Evolutionary conservation across 2,888 invertebrate genomes (phyloP).

Genomic region (Oxyscelio sp.): DNA sequence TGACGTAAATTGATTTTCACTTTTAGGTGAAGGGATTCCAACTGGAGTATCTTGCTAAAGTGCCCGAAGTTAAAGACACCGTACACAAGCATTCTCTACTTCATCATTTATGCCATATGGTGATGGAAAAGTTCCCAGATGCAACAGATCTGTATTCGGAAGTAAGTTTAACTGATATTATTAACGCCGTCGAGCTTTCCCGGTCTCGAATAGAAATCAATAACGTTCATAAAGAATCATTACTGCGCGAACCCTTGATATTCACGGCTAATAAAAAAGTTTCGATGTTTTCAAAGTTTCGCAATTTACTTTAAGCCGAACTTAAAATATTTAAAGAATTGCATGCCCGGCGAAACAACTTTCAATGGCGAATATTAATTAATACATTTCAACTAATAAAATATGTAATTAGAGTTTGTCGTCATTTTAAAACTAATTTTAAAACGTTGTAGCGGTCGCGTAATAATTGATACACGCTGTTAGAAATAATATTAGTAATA

Average conservation of each 20-base stretch:
- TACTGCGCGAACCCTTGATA: slow-evolving; percentile 2
- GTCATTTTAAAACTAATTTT: too few relatives aligned
- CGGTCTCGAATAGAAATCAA: slow-evolving; percentile 12
- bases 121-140: slow-evolving; percentile 98
- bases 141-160: slow-evolving; percentile 99
- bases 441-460: too few relatives aligned
- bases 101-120: slow-evolving; percentile 99
- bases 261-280: too few relatives aligned
- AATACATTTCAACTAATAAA: too few relatives aligned
- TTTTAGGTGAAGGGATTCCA: slow-evolving; percentile 97
- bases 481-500: too few relatives aligned
- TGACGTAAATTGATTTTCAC: slow-evolving; percentile 30
- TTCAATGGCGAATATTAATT: too few relatives aligned
- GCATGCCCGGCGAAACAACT: too few relatives aligned
- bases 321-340: too few relatives aligned
- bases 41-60: slow-evolving; percentile 98
- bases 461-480: too few relatives aligned
- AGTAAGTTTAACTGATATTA: slow-evolving; percentile 89
- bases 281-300: too few relatives aligned
- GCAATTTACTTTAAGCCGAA: too few relatives aligned
- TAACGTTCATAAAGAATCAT: slow-evolving; percentile 20
- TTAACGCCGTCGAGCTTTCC: slow-evolving; percentile 24
- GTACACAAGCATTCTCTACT: slow-evolving; percentile 99
- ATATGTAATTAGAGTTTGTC: too few relatives aligned
- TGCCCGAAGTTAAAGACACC: slow-evolving; percentile 99